These are phyloP conservation scores for Drosophila pseudotakahashii DNA, from an alignment of 2,888 invertebrate species.

Conservation along the genomic window DNA sequence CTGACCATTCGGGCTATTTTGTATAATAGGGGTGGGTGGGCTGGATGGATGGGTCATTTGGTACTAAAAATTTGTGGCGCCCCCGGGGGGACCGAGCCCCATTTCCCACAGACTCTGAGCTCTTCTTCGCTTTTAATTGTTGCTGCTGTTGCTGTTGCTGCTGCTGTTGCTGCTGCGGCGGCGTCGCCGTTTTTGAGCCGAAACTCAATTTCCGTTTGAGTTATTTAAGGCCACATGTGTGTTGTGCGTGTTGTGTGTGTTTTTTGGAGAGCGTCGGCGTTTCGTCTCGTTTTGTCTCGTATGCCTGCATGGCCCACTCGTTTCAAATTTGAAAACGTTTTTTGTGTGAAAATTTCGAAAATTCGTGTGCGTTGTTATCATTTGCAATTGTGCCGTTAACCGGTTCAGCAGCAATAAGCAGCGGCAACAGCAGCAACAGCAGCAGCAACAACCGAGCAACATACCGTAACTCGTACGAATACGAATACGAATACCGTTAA, in stretches of 20 bases:
- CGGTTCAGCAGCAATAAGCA: conserved; percentile 60
- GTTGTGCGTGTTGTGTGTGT: neutral
- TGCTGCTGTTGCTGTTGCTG: conserved; percentile 61
- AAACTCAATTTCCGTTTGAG: conserved; percentile 78
- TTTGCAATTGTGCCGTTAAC: conserved; percentile 81
- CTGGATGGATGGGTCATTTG: conserved; percentile 4
- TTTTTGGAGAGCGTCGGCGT: conserved; percentile 9
- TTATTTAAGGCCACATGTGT: conserved; percentile 60
- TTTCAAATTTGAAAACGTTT: conserved; percentile 76
- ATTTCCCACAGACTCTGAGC: conserved; percentile 24
- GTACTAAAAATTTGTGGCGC: conserved; percentile 17
- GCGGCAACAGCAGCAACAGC: conserved; percentile 9
- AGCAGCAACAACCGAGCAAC: conserved; percentile 2
- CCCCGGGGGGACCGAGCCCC: conserved; percentile 3
- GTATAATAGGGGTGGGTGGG: conserved; percentile 11
- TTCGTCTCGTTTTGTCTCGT: conserved; percentile 5
- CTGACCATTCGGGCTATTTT: neutral
- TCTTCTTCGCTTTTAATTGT: conserved; percentile 67
- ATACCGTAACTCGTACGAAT: neutral
- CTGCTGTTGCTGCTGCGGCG: conserved; percentile 47
- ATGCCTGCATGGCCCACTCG: conserved; percentile 32
- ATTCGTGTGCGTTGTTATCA: conserved; percentile 73
- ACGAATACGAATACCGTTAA: conserved; percentile 2
- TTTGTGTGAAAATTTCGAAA: conserved; percentile 79
- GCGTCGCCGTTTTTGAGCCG: conserved; percentile 58